Conservation (phyloP, 37 sponge, comb jelly and placozoan species). For the Corticium candelabrum region DNA sequence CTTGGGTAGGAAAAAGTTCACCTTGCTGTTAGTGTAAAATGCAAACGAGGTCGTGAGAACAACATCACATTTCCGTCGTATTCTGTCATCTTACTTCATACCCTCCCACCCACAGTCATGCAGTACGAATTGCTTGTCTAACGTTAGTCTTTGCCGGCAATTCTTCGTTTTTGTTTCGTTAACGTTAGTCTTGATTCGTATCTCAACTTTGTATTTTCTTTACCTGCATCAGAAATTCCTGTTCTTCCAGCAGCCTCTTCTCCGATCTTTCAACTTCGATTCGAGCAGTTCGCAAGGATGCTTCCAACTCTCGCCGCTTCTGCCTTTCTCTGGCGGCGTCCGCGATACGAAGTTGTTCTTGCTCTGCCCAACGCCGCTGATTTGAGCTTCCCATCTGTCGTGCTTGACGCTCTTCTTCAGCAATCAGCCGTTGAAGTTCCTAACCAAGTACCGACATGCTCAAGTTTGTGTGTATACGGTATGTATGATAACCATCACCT, state of each 20-base stretch:
- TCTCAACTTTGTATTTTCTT: too few species aligned
- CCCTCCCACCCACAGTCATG: too few species aligned
- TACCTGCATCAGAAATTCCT: too few species aligned
- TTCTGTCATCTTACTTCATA: too few species aligned
- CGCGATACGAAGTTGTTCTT: neutral
- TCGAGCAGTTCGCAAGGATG: neutral
- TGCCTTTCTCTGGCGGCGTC: neutral
- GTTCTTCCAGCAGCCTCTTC: too few species aligned
- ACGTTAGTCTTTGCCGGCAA: neutral
- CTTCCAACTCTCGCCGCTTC: neutral
- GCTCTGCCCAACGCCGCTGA: neutral
- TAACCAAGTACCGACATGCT: neutral
- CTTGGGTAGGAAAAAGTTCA: too few species aligned
- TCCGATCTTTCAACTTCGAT: neutral
- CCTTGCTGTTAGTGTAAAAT: too few species aligned
- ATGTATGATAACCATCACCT: neutral
- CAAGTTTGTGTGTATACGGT: neutral
- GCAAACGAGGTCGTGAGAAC: constrained; percentile 31
- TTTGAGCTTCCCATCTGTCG: neutral
- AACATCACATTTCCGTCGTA: neutral
- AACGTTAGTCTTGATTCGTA: too few species aligned
- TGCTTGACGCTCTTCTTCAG: neutral
- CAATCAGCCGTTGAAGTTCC: neutral
- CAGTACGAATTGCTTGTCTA: too few species aligned
- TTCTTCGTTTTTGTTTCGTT: too few species aligned